Evolutionary conservation across 2,113 vertebrate genomes (phyloP), one percentile per base, ranked within the genome.

Genomic region (Pyrgilauda ruficollis): DNA sequence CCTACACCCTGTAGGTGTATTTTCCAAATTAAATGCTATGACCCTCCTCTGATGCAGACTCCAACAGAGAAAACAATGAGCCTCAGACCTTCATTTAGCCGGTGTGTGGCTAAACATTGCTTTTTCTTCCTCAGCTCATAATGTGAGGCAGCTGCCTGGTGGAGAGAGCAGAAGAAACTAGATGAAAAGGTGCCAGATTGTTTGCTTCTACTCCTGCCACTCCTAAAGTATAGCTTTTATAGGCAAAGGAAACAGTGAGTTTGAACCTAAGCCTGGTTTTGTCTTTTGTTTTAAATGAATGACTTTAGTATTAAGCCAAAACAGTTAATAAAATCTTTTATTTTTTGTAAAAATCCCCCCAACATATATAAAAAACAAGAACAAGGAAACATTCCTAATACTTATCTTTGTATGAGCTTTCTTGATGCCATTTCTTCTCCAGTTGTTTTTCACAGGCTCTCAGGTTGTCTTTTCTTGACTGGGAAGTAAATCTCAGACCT

Each of bases 1-100:
- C 88, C 50, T 64, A 56, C 46, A 62, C 37, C 10, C 50, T 73
- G 12, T 37, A 78, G 55, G 30, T 55, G 12, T 81, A 62, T 72
- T 78, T 89, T 75, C 53, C 62, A 87, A 91, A 87, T 35, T 52
- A 89, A 94, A 89, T 72, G 83, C 31, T 17, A 18, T n/a, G 30
- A 24, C 24, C 28, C 69, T 79, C 74, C 52, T 43, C 17, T 63
- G 33, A 81, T 8, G 28, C 30, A 76, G 13, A 44, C 15, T 82
- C 69, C 66, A 93, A 55, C 52, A 44, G 74, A 31, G 74, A 79
- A 93, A 95, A 89, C 27, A 82, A 72, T 10, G 33, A 82, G 21
- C 52, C 49, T 87, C 81, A 75, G 47, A 61, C 11, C 35, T 72
- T 76, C 41, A 59, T 89, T 89, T 68, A 94, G 89, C 35, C 6